phyloP scores from a whole-genome alignment of 2,797 vertebrate species.

The Sebastes elongatus region DNA sequence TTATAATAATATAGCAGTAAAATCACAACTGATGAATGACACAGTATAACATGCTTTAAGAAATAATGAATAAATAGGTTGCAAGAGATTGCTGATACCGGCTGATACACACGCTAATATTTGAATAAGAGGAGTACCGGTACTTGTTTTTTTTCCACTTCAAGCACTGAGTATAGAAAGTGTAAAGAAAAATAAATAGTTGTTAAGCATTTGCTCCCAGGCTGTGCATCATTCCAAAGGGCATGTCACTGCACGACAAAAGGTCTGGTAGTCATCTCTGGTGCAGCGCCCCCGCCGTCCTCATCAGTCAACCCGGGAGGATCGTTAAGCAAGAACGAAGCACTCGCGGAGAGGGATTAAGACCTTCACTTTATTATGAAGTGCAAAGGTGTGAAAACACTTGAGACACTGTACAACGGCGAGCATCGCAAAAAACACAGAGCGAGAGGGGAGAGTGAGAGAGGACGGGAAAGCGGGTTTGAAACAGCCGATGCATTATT shows the following conservation, averaged over 20 bases:
- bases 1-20: neutral
- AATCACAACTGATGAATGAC: neutral
- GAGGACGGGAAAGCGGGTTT: slow-evolving; percentile 44
- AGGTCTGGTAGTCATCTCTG: slow-evolving; percentile 22
- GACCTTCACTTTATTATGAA: slow-evolving; percentile 76
- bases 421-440: slow-evolving; percentile 62
- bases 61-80: neutral
- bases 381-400: slow-evolving; percentile 77
- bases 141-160: neutral
- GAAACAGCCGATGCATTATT: slow-evolving; percentile 75
- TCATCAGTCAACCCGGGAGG: slow-evolving; percentile 50
- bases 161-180: neutral
- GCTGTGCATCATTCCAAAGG: slow-evolving; percentile 36
- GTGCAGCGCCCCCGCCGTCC: slow-evolving; percentile 6
- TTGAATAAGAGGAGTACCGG: neutral
- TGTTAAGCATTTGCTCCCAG: slow-evolving; percentile 10
- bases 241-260: slow-evolving; percentile 6
- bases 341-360: slow-evolving; percentile 46
- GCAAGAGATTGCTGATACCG: neutral
- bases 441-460: slow-evolving; percentile 19
- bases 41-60: neutral
- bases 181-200: neutral
- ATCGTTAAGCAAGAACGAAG: slow-evolving; percentile 66
- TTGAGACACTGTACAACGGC: slow-evolving; percentile 49
- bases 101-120: neutral